Evolutionary conservation across 1,140 invertebrate species (phyloP), one percentile per base, ranked within the genome.

Genomic region (Campoletis sonorensis): DNA sequence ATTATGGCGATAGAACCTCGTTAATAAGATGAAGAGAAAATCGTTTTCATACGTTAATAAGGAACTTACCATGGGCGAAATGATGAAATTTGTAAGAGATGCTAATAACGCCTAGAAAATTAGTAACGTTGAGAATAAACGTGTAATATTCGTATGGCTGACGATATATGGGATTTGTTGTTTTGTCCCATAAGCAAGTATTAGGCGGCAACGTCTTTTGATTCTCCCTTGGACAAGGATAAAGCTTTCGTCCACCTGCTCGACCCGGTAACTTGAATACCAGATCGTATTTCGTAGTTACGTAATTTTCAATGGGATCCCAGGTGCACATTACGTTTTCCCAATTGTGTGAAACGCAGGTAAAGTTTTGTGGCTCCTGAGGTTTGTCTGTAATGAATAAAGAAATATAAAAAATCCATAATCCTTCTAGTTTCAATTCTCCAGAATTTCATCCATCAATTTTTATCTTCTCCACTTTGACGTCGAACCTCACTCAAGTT

Each of bases 271-370:
- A 85, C 76, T 89, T 88, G 80, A 93, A 95, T 33, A 89, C 90
- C n/a, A 95, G 83, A 4, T 87, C 89, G 84, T 94, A 95, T 27
- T 89, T 92, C 13, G 94, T 94, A 73, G 87, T 85, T 5, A 95
- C 91, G 81, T 88, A 92, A 85, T 93, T 93, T 0, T 90, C 83
- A 2, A 92, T 90, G 40, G 92, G 91, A 1, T 89, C 92, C 95
- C 95, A 96, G 11, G 92, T 91, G 84, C 95, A 96, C 3, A 91
- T 94, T 37, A 96, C 87, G 81, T 93, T 94, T 75, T 95, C 92
- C 92, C 94, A 94, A 87, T 96, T 95, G 49, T 92, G 87, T n/a
- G 94, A 95, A 21, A 94, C 87, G 84, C 95, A 96, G 10, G 87
- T 89, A 81, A 96, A 95, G 85, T 95, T 93, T 13, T 87, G 89